Evolutionary conservation across 2,113 vertebrate species (phyloP).

Genomic region (Antennarius striatus): DNA sequence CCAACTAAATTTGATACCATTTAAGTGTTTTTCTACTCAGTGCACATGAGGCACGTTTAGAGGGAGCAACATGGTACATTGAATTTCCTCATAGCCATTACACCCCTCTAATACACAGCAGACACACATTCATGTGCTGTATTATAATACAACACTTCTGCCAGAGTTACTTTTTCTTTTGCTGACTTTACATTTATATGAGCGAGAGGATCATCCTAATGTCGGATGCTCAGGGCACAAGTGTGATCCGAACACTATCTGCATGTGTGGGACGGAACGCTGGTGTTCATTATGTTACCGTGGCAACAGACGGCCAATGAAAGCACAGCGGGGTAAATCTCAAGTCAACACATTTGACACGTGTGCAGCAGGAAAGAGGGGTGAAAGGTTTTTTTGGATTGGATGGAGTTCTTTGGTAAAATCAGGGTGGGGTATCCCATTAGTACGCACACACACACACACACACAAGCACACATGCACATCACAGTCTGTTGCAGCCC

Average conservation of each 20-base stretch:
- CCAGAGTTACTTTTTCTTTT: slow-evolving; percentile 64
- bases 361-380: slow-evolving; percentile 25
- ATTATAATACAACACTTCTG: slow-evolving; percentile 49
- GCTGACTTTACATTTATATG: slow-evolving; percentile 79
- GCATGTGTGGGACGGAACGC: slow-evolving; percentile 28
- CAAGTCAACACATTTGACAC: slow-evolving; percentile 61
- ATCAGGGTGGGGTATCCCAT: slow-evolving; percentile 12
- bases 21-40: slow-evolving; percentile 20
- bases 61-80: slow-evolving; percentile 11
- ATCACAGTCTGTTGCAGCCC: neutral
- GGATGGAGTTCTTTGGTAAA: slow-evolving; percentile 15
- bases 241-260: slow-evolving; percentile 24
- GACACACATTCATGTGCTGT: slow-evolving; percentile 3
- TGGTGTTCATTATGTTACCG: slow-evolving; percentile 53
- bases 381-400: slow-evolving; percentile 22
- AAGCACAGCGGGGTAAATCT: slow-evolving; percentile 53
- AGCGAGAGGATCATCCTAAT: slow-evolving; percentile 72
- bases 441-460: slow-evolving; percentile 17
- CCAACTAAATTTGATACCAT: slow-evolving; percentile 19
- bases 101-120: slow-evolving; percentile 10
- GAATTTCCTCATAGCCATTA: neutral
- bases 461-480: slow-evolving; percentile 18
- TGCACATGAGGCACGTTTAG: slow-evolving; percentile 25
- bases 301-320: slow-evolving; percentile 64
- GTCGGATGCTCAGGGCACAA: slow-evolving; percentile 65